phyloP scores from a whole-genome alignment of 1,140 invertebrate species.

The Leptinotarsa undecemlineata region DNA sequence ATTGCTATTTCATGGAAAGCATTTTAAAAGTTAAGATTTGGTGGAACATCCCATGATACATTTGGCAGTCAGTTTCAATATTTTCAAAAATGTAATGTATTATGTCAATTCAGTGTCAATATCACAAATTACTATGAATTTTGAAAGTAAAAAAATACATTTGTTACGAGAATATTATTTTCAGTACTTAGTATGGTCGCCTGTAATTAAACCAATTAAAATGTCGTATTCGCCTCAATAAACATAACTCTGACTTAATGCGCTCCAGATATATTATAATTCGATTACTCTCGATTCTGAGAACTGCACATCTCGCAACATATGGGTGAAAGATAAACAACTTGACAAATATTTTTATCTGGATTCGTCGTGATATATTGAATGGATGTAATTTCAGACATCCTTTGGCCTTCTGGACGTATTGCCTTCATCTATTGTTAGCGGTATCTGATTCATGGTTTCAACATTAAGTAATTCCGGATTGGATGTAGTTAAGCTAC shows the following conservation, averaged over 20 bases:
- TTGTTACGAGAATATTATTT: too few species aligned
- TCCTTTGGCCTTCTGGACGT: slow-evolving; percentile 11
- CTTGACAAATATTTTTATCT: slow-evolving; percentile 31
- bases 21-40: too few species aligned
- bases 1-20: too few species aligned
- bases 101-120: too few species aligned
- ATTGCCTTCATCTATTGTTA: neutral
- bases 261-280: slow-evolving; percentile 36
- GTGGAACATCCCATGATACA: too few species aligned
- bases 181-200: too few species aligned
- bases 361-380: slow-evolving; percentile 1
- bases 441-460: neutral
- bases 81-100: too few species aligned
- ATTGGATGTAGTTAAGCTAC: too few species aligned
- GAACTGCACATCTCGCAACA: slow-evolving; percentile 35
- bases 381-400: slow-evolving; percentile 23
- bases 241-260: slow-evolving; percentile 33
- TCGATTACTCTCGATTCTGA: slow-evolving; percentile 32
- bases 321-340: slow-evolving; percentile 35
- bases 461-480: too few species aligned
- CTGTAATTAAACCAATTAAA: slow-evolving; percentile 9
- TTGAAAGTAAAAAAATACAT: too few species aligned
- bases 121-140: too few species aligned
- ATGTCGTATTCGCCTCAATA: slow-evolving; percentile 25
- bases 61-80: too few species aligned